A percentile compares a stretch with the other conserved stretches of the same genome.
Conservation (phyloP, 2,888 invertebrate genomes). For the Conchocele bisecta region DNA sequence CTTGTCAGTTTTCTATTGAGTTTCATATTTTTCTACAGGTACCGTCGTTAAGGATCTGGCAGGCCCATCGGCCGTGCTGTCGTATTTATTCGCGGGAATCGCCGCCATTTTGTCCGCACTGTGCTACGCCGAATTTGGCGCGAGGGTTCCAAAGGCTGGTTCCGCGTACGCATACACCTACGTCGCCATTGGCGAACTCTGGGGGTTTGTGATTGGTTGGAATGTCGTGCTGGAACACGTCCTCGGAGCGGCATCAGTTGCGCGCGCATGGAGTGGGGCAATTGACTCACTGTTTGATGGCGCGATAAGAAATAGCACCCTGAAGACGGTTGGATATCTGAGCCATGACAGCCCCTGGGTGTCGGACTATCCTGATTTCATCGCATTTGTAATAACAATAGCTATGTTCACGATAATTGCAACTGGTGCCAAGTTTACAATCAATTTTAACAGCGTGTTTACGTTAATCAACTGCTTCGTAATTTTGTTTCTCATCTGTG, state of each 20-base stretch:
- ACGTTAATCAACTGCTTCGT: constrained; percentile 81
- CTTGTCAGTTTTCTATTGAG: no score
- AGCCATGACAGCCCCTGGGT: constrained; percentile 66
- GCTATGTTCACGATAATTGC: constrained; percentile 84
- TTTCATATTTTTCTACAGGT: no score
- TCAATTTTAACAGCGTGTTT: constrained; percentile 82
- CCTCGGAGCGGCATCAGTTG: constrained; percentile 85
- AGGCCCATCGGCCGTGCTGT: constrained; percentile 83
- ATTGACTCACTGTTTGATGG: constrained; percentile 82
- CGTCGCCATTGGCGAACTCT: constrained; percentile 94
- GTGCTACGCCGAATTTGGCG: constrained; percentile 82
- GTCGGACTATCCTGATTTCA: constrained; percentile 82
- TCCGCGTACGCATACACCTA: constrained; percentile 97
- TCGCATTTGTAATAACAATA: constrained; percentile 80
- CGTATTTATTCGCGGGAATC: constrained; percentile 87
- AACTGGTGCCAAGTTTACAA: constrained; percentile 82
- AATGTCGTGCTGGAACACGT: constrained; percentile 87
- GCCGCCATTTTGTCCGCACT: constrained; percentile 83
- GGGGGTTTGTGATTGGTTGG: constrained; percentile 95
- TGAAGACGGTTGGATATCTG: constrained; percentile 73
- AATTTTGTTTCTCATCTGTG: constrained; percentile 82
- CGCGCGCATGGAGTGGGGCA: constrained; percentile 83
- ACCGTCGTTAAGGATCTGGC: constrained; percentile 84
- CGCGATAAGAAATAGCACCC: constrained; percentile 82
- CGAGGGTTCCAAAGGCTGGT: constrained; percentile 83